A percentile compares a stretch with the other conserved stretches of the same genome.
These are phyloP conservation scores for Beroe forskalii DNA, from an alignment of 37 sponge, comb jelly and placozoan genomes.

Conservation along the genomic window DNA sequence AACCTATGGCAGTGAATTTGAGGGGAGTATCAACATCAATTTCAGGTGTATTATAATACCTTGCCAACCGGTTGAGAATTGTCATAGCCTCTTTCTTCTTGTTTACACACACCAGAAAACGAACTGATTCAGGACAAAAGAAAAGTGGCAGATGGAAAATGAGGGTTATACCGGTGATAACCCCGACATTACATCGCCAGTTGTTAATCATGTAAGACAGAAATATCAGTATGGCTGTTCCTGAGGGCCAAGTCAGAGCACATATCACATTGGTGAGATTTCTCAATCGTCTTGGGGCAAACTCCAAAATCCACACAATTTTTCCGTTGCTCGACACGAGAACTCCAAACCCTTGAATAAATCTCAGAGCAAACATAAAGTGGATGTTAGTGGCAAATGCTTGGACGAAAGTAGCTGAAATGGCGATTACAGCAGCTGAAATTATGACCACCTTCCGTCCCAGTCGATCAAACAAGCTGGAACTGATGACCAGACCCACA, in stretches of 20 bases:
- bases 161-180: neutral
- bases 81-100: neutral
- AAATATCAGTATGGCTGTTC: neutral
- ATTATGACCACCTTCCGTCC: neutral
- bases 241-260: neutral
- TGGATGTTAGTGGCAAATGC: slow-evolving; percentile 3
- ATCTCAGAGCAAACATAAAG: neutral
- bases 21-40: neutral
- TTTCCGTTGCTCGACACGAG: neutral
- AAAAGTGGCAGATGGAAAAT: neutral
- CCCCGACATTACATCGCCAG: neutral
- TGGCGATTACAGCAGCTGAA: neutral
- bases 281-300: neutral
- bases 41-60: neutral
- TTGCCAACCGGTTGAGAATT: slow-evolving; percentile 17
- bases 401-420: neutral
- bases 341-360: neutral
- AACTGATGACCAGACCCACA: neutral
- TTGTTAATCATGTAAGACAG: neutral
- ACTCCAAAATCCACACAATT: slow-evolving; percentile 7
- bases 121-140: slow-evolving; percentile 4
- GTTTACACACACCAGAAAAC: neutral
- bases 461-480: neutral
- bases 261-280: neutral
- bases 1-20: neutral